These are phyloP conservation scores for Ictalurus punctatus DNA, from an alignment of 2,113 vertebrate species.

Conservation along the genomic window DNA sequence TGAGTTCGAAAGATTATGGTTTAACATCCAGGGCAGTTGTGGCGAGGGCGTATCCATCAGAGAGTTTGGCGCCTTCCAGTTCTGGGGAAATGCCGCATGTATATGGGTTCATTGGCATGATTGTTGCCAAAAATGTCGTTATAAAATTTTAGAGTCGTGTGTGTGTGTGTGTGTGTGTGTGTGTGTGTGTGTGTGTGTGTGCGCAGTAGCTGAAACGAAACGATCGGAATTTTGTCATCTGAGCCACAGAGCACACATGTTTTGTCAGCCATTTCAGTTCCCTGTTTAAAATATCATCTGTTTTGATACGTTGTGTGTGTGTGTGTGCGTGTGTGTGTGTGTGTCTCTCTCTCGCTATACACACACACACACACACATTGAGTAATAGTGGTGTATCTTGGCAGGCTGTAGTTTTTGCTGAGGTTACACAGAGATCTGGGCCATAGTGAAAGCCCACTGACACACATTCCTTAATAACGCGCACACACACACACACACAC, in stretches of 20 bases:
- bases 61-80: background rate
- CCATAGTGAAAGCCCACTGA: constrained; percentile 2
- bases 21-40: constrained; percentile 56
- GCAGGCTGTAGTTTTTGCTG: background rate
- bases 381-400: constrained; percentile 8
- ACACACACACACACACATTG: constrained; percentile 29
- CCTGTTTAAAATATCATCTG: background rate
- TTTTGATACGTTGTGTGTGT: background rate
- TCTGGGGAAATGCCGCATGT: background rate
- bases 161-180: no score
- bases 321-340: no score
- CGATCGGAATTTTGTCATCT: background rate
- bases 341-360: background rate
- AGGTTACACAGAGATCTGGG: constrained; percentile 18
- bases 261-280: background rate
- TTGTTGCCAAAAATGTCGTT: background rate
- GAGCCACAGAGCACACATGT: background rate
- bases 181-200: no score
- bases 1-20: constrained; percentile 18
- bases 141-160: background rate
- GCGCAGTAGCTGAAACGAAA: background rate
- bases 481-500: background rate
- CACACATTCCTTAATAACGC: background rate
- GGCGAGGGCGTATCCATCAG: constrained; percentile 56
- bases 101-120: background rate